Evolutionary conservation across 2,888 invertebrate genomes (phyloP).

Genomic region (Yponomeuta cagnagella): DNA sequence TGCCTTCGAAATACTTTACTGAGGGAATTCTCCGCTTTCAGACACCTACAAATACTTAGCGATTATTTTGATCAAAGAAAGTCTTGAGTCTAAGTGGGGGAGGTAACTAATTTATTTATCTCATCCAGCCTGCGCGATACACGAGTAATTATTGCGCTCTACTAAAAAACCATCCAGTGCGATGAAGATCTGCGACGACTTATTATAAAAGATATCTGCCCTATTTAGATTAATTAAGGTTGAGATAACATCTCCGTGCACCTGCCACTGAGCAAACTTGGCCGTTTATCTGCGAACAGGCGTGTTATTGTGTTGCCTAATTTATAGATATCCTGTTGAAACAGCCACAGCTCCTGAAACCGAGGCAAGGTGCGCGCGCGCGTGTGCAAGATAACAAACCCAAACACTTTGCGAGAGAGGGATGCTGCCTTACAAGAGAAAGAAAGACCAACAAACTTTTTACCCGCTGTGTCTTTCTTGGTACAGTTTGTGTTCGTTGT

Average conservation of each 20-base stretch:
- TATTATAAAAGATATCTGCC: background rate
- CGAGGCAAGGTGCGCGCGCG: conserved; percentile 58
- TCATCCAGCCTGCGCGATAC: background rate
- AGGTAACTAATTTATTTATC: background rate
- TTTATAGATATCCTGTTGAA: conserved; percentile 54
- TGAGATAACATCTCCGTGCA: conserved; percentile 28
- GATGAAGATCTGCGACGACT: background rate
- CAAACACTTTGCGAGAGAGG: conserved; percentile 66
- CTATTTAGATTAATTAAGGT: conserved; percentile 47
- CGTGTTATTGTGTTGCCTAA: conserved; percentile 53
- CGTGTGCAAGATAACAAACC: conserved; percentile 69
- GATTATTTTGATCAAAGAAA: background rate
- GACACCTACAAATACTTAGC: background rate
- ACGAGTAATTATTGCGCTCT: background rate
- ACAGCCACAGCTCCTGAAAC: conserved; percentile 40
- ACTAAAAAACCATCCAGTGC: background rate
- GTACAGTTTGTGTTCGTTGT: background rate
- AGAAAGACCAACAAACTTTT: conserved; percentile 50
- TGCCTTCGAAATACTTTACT: background rate
- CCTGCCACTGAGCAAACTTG: conserved; percentile 57
- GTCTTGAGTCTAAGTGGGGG: background rate
- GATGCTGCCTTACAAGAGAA: conserved; percentile 51
- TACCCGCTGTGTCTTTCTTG: conserved; percentile 52
- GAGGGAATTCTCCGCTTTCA: background rate
- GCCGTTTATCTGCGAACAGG: conserved; percentile 59